These are phyloP conservation scores for Cyprinodon tularosa DNA, from an alignment of 2,113 vertebrate genomes.

Conservation along the genomic window DNA sequence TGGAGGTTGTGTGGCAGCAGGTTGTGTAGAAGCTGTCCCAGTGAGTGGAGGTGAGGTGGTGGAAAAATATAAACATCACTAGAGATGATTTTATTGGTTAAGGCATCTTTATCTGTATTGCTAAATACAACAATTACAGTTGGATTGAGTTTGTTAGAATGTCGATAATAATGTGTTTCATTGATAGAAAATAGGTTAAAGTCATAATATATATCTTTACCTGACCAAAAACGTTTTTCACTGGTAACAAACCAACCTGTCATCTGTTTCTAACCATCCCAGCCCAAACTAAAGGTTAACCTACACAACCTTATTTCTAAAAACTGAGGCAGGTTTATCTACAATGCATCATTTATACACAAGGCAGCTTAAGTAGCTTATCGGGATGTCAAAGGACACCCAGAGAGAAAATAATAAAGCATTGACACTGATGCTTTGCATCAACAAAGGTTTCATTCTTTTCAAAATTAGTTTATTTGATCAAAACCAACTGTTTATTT, in stretches of 20 bases:
- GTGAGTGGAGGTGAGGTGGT: neutral
- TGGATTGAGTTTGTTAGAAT: neutral
- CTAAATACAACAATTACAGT: too few species aligned
- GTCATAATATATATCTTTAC: neutral
- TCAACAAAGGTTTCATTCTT: too few species aligned
- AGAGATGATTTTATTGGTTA: too few species aligned
- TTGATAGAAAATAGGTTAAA: neutral
- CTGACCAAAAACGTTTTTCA: neutral
- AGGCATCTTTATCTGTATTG: too few species aligned
- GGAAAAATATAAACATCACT: conserved; percentile 13
- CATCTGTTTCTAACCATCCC: neutral
- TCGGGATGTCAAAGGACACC: too few species aligned
- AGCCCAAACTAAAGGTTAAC: neutral
- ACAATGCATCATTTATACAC: too few species aligned
- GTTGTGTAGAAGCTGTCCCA: neutral
- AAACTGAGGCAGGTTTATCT: too few species aligned
- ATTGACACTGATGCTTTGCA: too few species aligned
- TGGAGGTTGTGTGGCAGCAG: neutral
- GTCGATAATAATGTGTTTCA: neutral
- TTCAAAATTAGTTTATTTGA: too few species aligned
- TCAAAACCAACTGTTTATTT: too few species aligned
- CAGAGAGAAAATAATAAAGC: too few species aligned
- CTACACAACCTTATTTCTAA: neutral
- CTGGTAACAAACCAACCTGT: neutral
- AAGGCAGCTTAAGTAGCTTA: neutral